These are phyloP conservation scores for Polydrusus tereticollis DNA, from an alignment of 2,888 invertebrate genomes.

Conservation along the genomic window DNA sequence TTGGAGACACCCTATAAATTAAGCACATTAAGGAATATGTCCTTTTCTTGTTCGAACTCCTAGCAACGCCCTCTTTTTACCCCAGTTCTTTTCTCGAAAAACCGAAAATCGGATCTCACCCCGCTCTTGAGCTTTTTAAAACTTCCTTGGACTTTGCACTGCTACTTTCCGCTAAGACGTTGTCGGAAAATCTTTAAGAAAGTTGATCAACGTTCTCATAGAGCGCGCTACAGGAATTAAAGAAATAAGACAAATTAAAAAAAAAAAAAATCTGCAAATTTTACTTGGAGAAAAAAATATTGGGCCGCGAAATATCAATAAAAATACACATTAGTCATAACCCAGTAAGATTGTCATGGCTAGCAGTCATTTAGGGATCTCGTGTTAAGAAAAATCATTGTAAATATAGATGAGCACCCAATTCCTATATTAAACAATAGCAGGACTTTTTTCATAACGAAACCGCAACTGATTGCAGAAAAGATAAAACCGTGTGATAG, in stretches of 20 bases:
- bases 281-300: background rate
- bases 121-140: conserved; percentile 45
- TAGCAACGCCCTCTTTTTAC: conserved; percentile 36
- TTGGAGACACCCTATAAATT: too few species aligned
- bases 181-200: conserved; percentile 60
- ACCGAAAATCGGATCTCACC: conserved; percentile 46
- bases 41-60: conserved; percentile 31
- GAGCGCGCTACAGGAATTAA: conserved; percentile 59
- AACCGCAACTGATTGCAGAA: conserved; percentile 7
- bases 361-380: too few species aligned
- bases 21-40: too few species aligned
- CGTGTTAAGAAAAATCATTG: too few species aligned
- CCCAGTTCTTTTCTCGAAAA: conserved; percentile 39
- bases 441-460: background rate
- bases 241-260: conserved; percentile 19
- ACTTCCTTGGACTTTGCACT: conserved; percentile 47
- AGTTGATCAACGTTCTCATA: conserved; percentile 60
- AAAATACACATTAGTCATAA: too few species aligned
- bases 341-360: too few species aligned
- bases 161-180: conserved; percentile 53
- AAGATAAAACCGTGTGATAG: conserved; percentile 46
- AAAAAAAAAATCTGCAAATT: conserved; percentile 2
- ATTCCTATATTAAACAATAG: background rate
- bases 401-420: too few species aligned
- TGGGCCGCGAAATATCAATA: too few species aligned